Conservation (phyloP, 2,113 vertebrate species). For the Callorhinus ursinus region DNA sequence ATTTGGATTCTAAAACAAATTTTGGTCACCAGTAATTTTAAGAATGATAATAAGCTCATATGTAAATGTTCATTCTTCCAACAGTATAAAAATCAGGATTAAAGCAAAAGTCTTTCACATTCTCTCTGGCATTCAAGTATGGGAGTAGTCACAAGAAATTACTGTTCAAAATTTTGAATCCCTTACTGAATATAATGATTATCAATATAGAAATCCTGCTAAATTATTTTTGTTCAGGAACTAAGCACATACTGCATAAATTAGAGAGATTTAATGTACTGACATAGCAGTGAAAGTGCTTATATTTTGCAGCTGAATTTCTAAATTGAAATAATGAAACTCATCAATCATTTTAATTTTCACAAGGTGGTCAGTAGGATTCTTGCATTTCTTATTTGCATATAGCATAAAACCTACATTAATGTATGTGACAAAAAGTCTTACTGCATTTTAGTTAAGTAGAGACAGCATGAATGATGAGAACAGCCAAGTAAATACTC, state of each 20-base stretch:
- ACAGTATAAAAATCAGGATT: background rate
- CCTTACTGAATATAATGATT: background rate
- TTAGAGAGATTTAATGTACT: background rate
- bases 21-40: background rate
- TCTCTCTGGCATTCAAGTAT: background rate
- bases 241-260: background rate
- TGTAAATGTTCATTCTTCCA: background rate
- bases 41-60: background rate
- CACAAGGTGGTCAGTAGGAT: background rate
- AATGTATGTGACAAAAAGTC: background rate
- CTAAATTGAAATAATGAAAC: background rate
- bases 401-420: background rate
- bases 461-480: background rate
- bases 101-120: background rate
- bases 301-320: background rate
- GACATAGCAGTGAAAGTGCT: background rate
- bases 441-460: background rate
- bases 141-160: background rate
- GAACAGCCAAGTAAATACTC: background rate
- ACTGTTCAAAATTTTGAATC: background rate
- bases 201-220: background rate
- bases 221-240: background rate
- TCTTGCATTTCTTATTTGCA: background rate
- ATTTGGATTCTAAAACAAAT: background rate
- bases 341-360: conserved; percentile 26